Evolutionary conservation across 2,888 invertebrate species (phyloP).

Genomic region (Trissolcus japonicus): DNA sequence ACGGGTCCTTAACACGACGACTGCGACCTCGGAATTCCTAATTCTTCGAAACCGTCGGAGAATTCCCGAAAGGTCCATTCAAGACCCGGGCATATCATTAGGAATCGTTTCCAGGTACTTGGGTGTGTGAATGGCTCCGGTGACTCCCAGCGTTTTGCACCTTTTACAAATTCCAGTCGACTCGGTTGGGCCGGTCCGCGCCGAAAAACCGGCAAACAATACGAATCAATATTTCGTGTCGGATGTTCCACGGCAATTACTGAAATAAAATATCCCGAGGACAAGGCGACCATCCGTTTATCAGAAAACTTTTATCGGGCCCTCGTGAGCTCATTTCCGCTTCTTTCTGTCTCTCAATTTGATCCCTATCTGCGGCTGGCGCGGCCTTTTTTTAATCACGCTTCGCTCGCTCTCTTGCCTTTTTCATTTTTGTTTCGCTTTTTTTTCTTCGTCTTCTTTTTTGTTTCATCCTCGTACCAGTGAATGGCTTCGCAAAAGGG

Average conservation of each 20-base stretch:
- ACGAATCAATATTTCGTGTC: constrained; percentile 53
- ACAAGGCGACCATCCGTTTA: constrained; percentile 40
- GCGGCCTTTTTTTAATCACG: constrained; percentile 25
- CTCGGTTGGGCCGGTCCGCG: constrained; percentile 14
- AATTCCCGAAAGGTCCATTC: constrained; percentile 76
- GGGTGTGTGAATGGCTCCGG: constrained; percentile 71
- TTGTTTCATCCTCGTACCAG: constrained; percentile 37
- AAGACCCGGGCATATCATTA: constrained; percentile 74
- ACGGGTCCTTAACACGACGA: constrained; percentile 60
- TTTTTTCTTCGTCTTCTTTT: constrained; percentile 31
- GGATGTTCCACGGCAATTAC: constrained; percentile 33
- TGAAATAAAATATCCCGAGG: constrained; percentile 29
- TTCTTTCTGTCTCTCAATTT: constrained; percentile 56
- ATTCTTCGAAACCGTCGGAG: constrained; percentile 76
- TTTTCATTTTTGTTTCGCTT: constrained; percentile 12
- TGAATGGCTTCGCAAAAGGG: constrained; percentile 52
- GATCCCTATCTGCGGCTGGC: constrained; percentile 48
- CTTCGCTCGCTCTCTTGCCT: constrained; percentile 18
- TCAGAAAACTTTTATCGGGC: constrained; percentile 50
- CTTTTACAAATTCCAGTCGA: constrained; percentile 46
- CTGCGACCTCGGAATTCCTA: constrained; percentile 75
- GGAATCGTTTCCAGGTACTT: constrained; percentile 73
- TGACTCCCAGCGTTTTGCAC: constrained; percentile 58
- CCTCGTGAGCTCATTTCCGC: constrained; percentile 55
- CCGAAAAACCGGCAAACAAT: constrained; percentile 49